Evolutionary conservation across 2,113 vertebrate species (phyloP), one percentile per base, ranked within the genome.

Genomic region (Pelecanus crispus): DNA sequence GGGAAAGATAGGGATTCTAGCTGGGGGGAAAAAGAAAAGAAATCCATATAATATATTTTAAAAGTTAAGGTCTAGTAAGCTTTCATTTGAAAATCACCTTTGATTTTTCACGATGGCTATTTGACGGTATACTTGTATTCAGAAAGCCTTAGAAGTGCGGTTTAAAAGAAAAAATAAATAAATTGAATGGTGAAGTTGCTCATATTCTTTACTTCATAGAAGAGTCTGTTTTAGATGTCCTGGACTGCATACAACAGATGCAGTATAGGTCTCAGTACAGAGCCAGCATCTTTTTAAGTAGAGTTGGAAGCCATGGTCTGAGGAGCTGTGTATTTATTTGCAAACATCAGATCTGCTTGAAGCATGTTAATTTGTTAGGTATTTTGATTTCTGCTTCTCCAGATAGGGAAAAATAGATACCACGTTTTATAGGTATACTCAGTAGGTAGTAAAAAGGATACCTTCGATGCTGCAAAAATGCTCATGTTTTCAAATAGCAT

Each of bases 281-380:
- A 83, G 25, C 8, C 34, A 15, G 22, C 34, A 38, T 66, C 55
- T 45, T 85, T 52, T 18, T 56, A 42, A 56, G 26, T 28, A 55
- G n/a, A 21, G 21, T 44, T 1, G 0, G 44, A 92, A 50, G 58
- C 67, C 0, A 0, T 55, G 42, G n/a, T 59, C 38, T 73, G 31
- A 45, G 59, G 26, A 92, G 18, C 36, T 77, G 7, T 13, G 50
- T 67, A 12, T 74, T 74, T 67, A 12, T 74, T 74, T 91, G 50
- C 47, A 89, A 96, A 50, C 11, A 62, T 25, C 59, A 20, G 6
- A 45, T 78, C 56, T 78, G 31, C 11, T 49, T 73, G 71, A 81
- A 66, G 63, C 38, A 70, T 28, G 4, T 66, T 20, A 15, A 59
- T 79, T 63, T 71, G 16, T n/a, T 63, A 26, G 42, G 8, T 56